Evolutionary conservation across 2,113 vertebrate genomes (phyloP).

Genomic region (Marmota monax): DNA sequence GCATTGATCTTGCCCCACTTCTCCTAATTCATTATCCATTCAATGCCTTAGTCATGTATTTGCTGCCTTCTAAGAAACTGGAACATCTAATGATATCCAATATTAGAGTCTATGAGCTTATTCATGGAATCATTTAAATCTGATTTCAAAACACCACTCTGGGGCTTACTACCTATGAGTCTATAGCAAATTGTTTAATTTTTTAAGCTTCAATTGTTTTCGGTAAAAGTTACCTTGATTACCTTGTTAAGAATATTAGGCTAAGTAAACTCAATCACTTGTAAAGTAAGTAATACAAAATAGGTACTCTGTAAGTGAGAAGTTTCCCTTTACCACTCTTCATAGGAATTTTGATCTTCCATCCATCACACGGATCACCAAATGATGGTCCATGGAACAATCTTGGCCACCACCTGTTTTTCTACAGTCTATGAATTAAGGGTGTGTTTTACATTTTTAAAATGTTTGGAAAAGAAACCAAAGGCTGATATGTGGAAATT

Average conservation of each 20-base stretch:
- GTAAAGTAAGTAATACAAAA: neutral
- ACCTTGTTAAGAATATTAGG: neutral
- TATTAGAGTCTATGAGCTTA: neutral
- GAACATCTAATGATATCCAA: neutral
- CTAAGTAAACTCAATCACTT: neutral
- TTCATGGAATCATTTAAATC: neutral
- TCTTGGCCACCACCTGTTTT: neutral
- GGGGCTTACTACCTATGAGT: neutral
- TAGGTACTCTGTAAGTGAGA: neutral
- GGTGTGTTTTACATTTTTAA: neutral
- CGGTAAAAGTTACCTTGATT: neutral
- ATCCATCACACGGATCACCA: neutral
- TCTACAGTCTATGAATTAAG: neutral
- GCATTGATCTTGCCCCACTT: neutral
- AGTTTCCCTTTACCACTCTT: neutral
- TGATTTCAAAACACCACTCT: neutral
- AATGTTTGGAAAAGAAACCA: neutral
- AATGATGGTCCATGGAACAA: neutral
- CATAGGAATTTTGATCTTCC: neutral
- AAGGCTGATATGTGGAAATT: neutral
- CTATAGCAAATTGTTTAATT: neutral
- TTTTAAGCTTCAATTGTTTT: neutral
- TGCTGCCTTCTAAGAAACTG: neutral
- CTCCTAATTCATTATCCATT: neutral
- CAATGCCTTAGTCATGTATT: neutral